Evolutionary conservation across 2,797 vertebrate species (phyloP).

Genomic region (Sarcophilus harrisii): DNA sequence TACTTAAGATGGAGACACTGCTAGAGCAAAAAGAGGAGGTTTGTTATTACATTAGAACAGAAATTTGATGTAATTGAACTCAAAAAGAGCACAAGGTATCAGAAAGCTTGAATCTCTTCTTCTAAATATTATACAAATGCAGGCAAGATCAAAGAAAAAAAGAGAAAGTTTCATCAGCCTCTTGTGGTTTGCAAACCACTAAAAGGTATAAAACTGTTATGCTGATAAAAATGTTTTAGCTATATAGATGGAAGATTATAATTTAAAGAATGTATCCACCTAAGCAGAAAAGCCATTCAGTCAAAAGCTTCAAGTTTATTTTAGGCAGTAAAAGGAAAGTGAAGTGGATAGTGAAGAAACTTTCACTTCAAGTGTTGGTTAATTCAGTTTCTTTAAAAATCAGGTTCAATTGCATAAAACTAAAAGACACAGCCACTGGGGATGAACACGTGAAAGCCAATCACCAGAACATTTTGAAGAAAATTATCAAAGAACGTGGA

Average conservation of each 20-base stretch:
- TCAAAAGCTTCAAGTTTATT: not conserved
- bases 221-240: not conserved
- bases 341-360: not conserved
- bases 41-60: no score
- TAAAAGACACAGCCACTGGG: not conserved
- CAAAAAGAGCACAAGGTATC: no score
- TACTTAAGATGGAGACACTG: no score
- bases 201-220: not conserved
- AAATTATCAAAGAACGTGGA: not conserved
- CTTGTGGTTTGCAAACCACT: no score
- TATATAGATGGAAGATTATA: not conserved
- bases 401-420: not conserved
- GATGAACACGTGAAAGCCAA: not conserved
- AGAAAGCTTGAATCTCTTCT: no score
- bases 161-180: no score
- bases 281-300: not conserved
- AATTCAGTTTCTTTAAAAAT: not conserved
- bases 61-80: no score
- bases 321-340: not conserved
- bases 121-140: no score
- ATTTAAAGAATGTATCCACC: not conserved
- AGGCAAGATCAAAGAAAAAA: no score
- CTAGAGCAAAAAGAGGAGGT: no score
- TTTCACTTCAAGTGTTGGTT: not conserved
- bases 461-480: not conserved